Base-by-base conservation (phyloP, 2,797 vertebrate species). In the Semotilus atromaculatus region DNA sequence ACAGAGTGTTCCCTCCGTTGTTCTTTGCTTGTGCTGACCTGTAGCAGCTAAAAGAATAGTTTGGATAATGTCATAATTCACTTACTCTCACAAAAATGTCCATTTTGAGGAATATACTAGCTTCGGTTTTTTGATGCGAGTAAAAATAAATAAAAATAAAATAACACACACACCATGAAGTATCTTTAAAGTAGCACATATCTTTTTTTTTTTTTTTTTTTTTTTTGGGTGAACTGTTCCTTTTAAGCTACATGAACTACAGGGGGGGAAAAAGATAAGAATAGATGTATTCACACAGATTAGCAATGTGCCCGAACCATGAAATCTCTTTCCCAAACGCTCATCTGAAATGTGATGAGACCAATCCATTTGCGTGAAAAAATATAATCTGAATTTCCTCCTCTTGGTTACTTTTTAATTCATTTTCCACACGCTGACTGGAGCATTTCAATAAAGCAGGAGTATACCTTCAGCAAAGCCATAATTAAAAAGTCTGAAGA, bases 401-500 rank as follows among this genome's bases (percentile, higher is more conserved):
- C 34, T 78, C 75, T 40, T 62, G 75, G 75, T 60, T 62, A 78
- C 75, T 66, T 79, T 21, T 79, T 34, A 40, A 84, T 84, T 86
- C 66, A 31, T 70, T 81, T 82, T 85, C 43, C 19, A 40, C 36
- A 45, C n/a, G 34, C 74, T 80, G 55, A 53, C 78, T 45, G 29
- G 18, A 51, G 51, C 80, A 53, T 73, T 85, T 81, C 38, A 86
- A 55, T 81, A 88, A 84, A 83, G 71, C 73, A 84, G 71, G 62
- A 38, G 36, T 81, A 81, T 73, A 84, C 58, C 71, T 87, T 79
- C 29, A 68, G 77, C 80, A 76, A 74, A 48, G 62, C 36, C 58
- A 14, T 82, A 84, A 88, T 76, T 85, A 86, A 85, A 88, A 74
- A 62, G 34, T 64, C 38, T 85, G 81, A 53, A 72, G 79, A 88